Evolutionary conservation across 2,113 vertebrate genomes (phyloP), one percentile per base, ranked within the genome.

Genomic region (Microcebus lehilahytsara): DNA sequence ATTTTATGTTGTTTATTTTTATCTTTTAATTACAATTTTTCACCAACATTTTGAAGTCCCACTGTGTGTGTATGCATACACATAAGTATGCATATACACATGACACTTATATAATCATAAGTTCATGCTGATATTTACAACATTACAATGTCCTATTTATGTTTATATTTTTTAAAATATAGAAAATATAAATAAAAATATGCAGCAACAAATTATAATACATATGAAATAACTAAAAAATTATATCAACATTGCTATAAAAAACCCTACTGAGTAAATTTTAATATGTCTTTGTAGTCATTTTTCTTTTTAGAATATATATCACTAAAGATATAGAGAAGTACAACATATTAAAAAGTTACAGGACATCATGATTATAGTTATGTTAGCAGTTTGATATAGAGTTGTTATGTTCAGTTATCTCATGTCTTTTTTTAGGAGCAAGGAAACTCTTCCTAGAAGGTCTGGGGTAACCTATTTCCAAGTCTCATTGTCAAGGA

Each of bases 101-200:
- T 62, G 34, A 80, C 40, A 12, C 62, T 34, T 83, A 27, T 49
- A 27, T 95, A 60, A 56, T 64, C 34, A 30, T 85, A 71, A 53
- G 16, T 79, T 94, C 22, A 51, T 77, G 40, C 22, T 80, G 56
- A 75, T 80, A 84, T 94, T 95, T 96, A 3, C 5, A 91, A 88
- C 9, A 89, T 85, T 77, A n/a, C 1, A 53, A 42, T 56, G 27
- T 71, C 67, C 94, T 79, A 46, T 71, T 96, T 71, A 20, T 90
- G 30, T 81, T 93, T 85, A 25, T 8, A 81, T 78, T 92, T 96
- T 69, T 88, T 56, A 60, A 94, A 91, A 30, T 92, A 30, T 85
- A 34, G 34, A 14, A 92, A 75, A 75, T 80, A 37, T 46, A 20
- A 80, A 71, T 93, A 79, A 67, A 77, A 77, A 79, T 66, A 49